Evolutionary conservation across 92 coral and sea anemone species (phyloP).

Genomic region (Isaurus tuberculatus): DNA sequence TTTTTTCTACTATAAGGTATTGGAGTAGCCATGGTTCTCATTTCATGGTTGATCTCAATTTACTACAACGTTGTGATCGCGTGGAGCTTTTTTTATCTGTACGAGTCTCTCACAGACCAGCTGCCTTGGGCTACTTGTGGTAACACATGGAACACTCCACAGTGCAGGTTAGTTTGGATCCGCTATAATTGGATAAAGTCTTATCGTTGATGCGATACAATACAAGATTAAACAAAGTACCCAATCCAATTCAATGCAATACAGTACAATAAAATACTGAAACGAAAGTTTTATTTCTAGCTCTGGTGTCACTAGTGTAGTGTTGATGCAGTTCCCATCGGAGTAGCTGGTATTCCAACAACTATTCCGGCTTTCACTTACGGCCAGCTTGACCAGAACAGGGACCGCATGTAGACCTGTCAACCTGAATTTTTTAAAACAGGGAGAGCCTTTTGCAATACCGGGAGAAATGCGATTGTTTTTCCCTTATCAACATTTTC

Average conservation of each 20-base stretch:
- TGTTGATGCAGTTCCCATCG: too few relatives aligned
- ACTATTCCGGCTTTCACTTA: too few relatives aligned
- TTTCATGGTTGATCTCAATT: constrained; percentile 36
- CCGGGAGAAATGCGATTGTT: too few relatives aligned
- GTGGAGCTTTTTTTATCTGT: constrained; percentile 47
- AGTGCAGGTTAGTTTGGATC: constrained; percentile 14
- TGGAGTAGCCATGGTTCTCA: constrained; percentile 43
- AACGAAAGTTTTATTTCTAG: too few relatives aligned
- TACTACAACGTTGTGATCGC: constrained; percentile 44
- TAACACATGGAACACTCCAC: constrained; percentile 40
- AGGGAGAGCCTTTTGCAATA: too few relatives aligned
- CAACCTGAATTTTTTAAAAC: too few relatives aligned
- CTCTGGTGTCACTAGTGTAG: too few relatives aligned
- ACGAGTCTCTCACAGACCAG: constrained; percentile 34
- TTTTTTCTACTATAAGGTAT: constrained; percentile 17
- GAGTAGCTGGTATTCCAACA: too few relatives aligned
- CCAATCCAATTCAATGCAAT: not conserved
- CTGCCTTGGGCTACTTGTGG: constrained; percentile 49
- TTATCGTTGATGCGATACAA: not conserved
- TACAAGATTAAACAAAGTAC: not conserved
- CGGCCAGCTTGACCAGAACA: too few relatives aligned
- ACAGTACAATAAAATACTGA: not conserved
- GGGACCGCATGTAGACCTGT: too few relatives aligned
- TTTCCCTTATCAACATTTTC: too few relatives aligned
- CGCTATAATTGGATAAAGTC: too few relatives aligned